Percentiles rank a stretch among this genome's conserved stretches.
Evolutionary conservation across 2,888 invertebrate genomes (phyloP).

Genomic region (Maniola hyperantus): DNA sequence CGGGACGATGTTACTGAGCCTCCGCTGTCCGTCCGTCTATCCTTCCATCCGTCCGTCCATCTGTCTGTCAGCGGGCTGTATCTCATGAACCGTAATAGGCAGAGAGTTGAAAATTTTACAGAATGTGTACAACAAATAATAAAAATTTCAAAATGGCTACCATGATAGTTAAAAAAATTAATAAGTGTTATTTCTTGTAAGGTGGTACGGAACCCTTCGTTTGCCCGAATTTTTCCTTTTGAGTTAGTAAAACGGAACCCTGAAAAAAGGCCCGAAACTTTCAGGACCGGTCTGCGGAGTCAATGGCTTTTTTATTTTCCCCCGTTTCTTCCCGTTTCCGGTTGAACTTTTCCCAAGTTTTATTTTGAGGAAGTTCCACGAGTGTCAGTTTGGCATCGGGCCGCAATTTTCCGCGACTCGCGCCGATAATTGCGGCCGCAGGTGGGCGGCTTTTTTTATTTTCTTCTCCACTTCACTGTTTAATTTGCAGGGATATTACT

Average conservation of each 20-base stretch:
- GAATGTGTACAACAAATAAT: no score
- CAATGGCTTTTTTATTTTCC: constrained; percentile 80
- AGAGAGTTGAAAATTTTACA: no score
- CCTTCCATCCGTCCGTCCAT: no score
- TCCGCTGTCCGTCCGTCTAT: no score
- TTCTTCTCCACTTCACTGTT: constrained; percentile 40
- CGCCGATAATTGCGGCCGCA: constrained; percentile 80
- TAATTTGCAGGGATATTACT: constrained; percentile 41
- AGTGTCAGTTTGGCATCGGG: constrained; percentile 79
- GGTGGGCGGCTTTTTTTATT: constrained; percentile 62
- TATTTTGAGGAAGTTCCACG: constrained; percentile 78
- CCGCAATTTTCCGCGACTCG: constrained; percentile 78
- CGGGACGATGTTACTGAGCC: no score
- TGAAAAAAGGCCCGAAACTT: constrained; percentile 74
- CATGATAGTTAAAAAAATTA: no score
- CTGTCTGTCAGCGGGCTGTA: no score
- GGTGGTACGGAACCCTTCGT: no score
- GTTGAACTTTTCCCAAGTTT: constrained; percentile 77
- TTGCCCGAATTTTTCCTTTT: no score
- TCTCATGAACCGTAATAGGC: no score
- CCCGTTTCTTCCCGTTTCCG: constrained; percentile 77
- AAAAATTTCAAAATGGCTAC: no score
- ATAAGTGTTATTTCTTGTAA: no score
- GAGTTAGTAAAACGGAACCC: constrained; percentile 40
- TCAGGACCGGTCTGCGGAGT: constrained; percentile 72